A percentile compares a stretch with the other conserved stretches of the same genome.
These are phyloP conservation scores for Muntiacus muntjak DNA, from an alignment of 2,113 vertebrate species.

Conservation along the genomic window DNA sequence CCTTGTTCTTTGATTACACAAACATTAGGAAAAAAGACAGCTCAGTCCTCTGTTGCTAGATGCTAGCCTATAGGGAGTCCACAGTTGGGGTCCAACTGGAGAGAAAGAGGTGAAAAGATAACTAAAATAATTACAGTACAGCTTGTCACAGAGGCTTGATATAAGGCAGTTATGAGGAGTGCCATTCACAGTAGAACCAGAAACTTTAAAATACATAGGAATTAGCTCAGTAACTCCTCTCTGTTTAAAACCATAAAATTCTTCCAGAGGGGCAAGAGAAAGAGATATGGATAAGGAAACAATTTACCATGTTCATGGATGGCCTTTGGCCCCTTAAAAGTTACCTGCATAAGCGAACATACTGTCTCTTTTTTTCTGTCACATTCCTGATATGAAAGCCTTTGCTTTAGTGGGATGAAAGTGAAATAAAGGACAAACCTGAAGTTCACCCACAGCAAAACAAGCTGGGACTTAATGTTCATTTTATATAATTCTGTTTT, in stretches of 20 bases:
- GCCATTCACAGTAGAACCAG: background rate
- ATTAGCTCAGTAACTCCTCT: background rate
- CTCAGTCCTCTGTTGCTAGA: background rate
- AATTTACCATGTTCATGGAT: background rate
- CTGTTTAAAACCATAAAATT: background rate
- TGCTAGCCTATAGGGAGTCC: background rate
- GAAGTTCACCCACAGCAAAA: background rate
- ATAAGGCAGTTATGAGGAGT: background rate
- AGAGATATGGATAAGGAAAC: background rate
- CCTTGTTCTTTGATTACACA: background rate
- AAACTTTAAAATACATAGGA: background rate
- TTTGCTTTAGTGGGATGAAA: background rate
- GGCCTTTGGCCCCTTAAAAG: background rate
- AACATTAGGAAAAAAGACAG: background rate
- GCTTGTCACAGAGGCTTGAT: background rate
- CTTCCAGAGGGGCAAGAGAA: background rate
- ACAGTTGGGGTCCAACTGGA: background rate
- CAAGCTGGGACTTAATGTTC: background rate
- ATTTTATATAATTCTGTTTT: background rate
- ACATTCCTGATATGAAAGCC: background rate
- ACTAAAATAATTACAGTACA: background rate
- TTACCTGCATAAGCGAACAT: background rate
- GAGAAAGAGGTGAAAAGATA: background rate
- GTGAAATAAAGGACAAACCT: background rate
- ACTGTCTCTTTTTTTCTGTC: background rate